A percentile compares a stretch with the other conserved stretches of the same genome.
Evolutionary conservation across 2,113 vertebrate species (phyloP).

Genomic region (Pollachius pollachius): DNA sequence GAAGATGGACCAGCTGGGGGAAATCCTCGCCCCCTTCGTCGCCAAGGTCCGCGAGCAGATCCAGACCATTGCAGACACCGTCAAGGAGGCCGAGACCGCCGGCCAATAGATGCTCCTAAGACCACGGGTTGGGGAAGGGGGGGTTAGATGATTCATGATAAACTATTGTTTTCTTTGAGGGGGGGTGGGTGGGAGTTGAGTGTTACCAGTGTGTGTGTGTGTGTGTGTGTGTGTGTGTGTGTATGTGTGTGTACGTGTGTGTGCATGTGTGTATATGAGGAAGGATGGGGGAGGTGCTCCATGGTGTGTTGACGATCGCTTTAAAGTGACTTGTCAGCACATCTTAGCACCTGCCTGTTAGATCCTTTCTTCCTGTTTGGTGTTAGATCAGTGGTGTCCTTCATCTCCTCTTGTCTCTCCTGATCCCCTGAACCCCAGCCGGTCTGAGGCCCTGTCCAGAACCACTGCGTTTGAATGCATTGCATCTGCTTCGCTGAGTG

Average conservation of each 20-base stretch:
- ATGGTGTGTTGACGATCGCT: not conserved
- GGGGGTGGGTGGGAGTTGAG: no score
- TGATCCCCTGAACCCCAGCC: slow-evolving; percentile 20
- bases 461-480: slow-evolving; percentile 44
- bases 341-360: slow-evolving; percentile 3
- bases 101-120: slow-evolving; percentile 41
- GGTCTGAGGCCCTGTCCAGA: slow-evolving; percentile 28
- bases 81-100: slow-evolving; percentile 57
- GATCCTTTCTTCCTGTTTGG: slow-evolving; percentile 1
- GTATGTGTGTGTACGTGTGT: no score
- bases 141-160: not conserved
- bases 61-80: slow-evolving; percentile 61
- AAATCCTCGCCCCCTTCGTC: slow-evolving; percentile 63
- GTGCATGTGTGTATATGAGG: no score
- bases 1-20: slow-evolving; percentile 64
- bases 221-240: no score
- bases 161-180: no score
- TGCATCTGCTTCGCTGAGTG: slow-evolving; percentile 37
- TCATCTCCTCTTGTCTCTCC: slow-evolving; percentile 19
- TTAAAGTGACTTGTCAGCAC: not conserved
- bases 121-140: slow-evolving; percentile 2
- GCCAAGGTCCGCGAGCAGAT: slow-evolving; percentile 69
- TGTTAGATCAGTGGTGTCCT: slow-evolving; percentile 15
- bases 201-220: no score
- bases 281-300: no score